Base-by-base conservation (phyloP, 2,113 vertebrate genomes). In the Hemiprocne comata region DNA sequence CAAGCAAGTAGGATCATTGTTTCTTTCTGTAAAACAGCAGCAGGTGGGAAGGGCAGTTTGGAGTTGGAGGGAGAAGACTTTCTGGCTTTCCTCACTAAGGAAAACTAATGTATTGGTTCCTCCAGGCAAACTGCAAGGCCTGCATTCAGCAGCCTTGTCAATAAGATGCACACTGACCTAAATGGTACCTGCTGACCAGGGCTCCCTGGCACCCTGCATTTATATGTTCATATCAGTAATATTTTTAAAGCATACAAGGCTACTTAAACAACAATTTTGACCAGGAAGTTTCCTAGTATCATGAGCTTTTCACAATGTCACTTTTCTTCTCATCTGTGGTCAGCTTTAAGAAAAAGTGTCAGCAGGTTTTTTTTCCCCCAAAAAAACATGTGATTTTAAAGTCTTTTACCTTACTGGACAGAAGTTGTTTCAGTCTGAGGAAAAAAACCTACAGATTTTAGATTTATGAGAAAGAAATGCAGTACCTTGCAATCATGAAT, bases 401-500 rank as follows among this genome's bases (percentile, higher is more conserved):
- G 13, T 17, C 64, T 90, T 88, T 51, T 38, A 50, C 7, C 10
- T 71, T 55, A 72, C 17, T 28, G 9, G 19, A 42, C 8, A 64
- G 23, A 79, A 73, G 25, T 16, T 72, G 34, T 74, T 92, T 84
- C 46, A 77, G 25, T 67, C 18, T 86, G 60, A 87, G 82, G 62
- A 72, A 75, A 73, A 54, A 17, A 11, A 3, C 0, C 3, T 34
- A 36, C 10, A 6, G 28, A 69, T 38, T 55, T 87, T 54, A 70
- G 13, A 80, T 77, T 83, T 64, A 72, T 33, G 58, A 85, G 26
- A 82, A 64, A 66, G 28, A 73, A 51, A 28, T 5, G 23, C 29
- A 24, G 33, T 95, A 99, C 99, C 98, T 99, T 98, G 34, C 99
- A 97, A 91, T 98, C 98, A 3, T 96, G 96, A 73, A 98, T 97